These are phyloP conservation scores for Drosophila rufa DNA, from an alignment of 1,140 invertebrate species.

Conservation along the genomic window DNA sequence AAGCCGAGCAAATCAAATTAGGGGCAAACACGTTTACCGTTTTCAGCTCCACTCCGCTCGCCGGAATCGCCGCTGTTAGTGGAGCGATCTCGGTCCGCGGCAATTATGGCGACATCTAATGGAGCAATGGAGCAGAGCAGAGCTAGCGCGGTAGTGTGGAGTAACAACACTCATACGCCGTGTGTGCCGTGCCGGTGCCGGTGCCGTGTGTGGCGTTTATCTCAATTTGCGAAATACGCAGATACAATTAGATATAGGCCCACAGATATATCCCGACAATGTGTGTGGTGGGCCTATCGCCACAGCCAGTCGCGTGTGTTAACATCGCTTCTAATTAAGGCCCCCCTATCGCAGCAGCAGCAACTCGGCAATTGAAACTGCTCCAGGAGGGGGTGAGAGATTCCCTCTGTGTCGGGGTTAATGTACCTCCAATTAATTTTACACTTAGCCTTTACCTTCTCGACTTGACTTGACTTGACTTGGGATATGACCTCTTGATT, in stretches of 20 bases:
- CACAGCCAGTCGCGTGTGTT: slow-evolving; percentile 58
- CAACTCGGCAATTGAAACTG: neutral
- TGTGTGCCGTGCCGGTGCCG: slow-evolving; percentile 8
- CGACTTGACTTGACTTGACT: neutral
- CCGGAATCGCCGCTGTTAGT: neutral
- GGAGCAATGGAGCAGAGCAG: neutral
- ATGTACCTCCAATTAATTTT: slow-evolving; percentile 20
- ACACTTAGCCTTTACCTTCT: slow-evolving; percentile 6
- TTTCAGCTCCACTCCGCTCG: slow-evolving; percentile 5
- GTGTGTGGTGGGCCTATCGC: slow-evolving; percentile 22
- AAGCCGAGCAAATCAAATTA: slow-evolving; percentile 67
- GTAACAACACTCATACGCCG: slow-evolving; percentile 40
- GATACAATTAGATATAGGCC: slow-evolving; percentile 55
- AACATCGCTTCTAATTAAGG: slow-evolving; percentile 71
- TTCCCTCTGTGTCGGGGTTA: slow-evolving; percentile 7
- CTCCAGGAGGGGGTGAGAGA: neutral
- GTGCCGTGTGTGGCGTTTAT: slow-evolving; percentile 44
- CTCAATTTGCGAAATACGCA: slow-evolving; percentile 66
- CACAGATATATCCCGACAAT: slow-evolving; percentile 24
- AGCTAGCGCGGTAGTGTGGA: neutral
- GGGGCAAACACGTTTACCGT: slow-evolving; percentile 72
- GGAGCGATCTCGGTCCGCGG: slow-evolving; percentile 30
- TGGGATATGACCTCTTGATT: slow-evolving; percentile 40
- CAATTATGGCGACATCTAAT: slow-evolving; percentile 54
- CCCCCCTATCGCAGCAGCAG: slow-evolving; percentile 2